Percentiles rank a stretch among this genome's conserved stretches.
Evolutionary conservation across 1,140 invertebrate species (phyloP).

Genomic region (Zaprionus taronus): DNA sequence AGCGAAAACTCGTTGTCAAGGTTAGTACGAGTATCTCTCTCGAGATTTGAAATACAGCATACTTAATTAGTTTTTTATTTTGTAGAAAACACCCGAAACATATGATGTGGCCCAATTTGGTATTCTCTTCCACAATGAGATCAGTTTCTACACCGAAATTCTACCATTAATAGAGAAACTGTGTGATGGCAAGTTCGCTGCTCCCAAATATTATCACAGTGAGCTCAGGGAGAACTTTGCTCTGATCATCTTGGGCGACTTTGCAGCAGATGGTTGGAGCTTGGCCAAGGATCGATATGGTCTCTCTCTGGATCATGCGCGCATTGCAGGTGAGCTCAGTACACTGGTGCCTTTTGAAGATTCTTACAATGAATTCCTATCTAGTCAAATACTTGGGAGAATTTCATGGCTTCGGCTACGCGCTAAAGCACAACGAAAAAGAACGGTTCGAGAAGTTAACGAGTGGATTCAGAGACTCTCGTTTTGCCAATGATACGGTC

Average conservation of each 20-base stretch:
- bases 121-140: constrained; percentile 69
- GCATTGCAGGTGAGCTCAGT: constrained; percentile 37
- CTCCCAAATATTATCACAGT: constrained; percentile 73
- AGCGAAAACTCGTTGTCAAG: constrained; percentile 70
- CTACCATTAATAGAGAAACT: constrained; percentile 61
- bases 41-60: neutral
- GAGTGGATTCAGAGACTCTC: constrained; percentile 60
- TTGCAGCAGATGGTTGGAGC: constrained; percentile 57
- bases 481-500: constrained; percentile 41
- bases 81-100: constrained; percentile 70
- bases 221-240: constrained; percentile 53
- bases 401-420: constrained; percentile 76
- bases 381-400: constrained; percentile 61
- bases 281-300: constrained; percentile 60
- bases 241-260: constrained; percentile 64
- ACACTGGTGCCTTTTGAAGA: too few species aligned
- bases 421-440: constrained; percentile 51
- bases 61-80: neutral
- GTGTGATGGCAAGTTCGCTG: constrained; percentile 37
- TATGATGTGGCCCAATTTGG: constrained; percentile 56
- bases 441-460: constrained; percentile 24
- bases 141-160: constrained; percentile 68
- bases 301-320: constrained; percentile 56
- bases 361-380: neutral
- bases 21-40: constrained; percentile 21